Evolutionary conservation across 1,140 invertebrate species (phyloP), one percentile per base, ranked within the genome.

Genomic region (Drosophila athabasca): DNA sequence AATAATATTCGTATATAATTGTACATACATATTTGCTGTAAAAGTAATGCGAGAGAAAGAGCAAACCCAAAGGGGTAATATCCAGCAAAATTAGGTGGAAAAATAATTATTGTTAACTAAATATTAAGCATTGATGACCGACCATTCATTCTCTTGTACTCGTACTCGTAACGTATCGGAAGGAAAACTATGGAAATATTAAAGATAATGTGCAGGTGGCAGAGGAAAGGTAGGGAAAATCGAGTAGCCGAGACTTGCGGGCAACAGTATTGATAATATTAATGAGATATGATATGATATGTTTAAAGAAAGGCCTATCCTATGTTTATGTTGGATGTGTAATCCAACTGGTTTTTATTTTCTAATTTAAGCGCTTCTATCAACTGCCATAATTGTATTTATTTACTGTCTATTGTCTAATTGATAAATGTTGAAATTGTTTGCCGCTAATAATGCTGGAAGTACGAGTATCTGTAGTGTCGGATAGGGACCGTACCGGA

Each of bases 321-420:
- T 39, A 39, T 39, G 11, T 50, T 7, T 29, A 44, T 60, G 50
- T 52, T 45, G 50, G 71, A 62, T 46, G 24, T 22, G 4, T 76
- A 51, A 49, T 48, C 31, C 50, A 49, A 13, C 62, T 62, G 57
- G 19, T 54, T 67, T 43, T 62, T 62, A 19, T 24, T 13, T 50
- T 50, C 44, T 85, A 84, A 62, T 71, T 87, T 85, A 85, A 85
- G 78, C 62, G 83, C 83, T 78, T 85, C 50, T 62, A 61, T 85
- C 57, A 87, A 87, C 82, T 87, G 82, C 82, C 82, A 79, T 87
- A 72, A 65, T 59, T 76, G 53, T 76, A 85, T 87, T 84, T 68
- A 64, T 87, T 81, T 68, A 64, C 61, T 62, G 54, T 48, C 50
- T 58, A 54, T 45, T 62, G 62, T 59, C 44, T 66, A 41, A 61